Evolutionary conservation across 2,888 invertebrate species (phyloP).

Genomic region (Cistogaster globosa): DNA sequence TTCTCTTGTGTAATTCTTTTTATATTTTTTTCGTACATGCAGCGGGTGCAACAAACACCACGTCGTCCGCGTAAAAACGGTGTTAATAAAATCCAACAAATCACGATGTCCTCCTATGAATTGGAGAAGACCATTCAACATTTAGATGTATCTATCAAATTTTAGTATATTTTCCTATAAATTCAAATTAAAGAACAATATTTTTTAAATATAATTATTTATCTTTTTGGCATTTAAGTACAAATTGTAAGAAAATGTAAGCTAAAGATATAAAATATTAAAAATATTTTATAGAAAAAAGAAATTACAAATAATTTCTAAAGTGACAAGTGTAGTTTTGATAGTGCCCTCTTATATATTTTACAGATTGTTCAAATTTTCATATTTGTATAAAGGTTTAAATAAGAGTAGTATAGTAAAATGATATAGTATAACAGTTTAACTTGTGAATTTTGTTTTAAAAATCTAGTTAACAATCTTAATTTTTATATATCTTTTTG

Average conservation of each 20-base stretch:
- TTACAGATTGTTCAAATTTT: too few relatives aligned
- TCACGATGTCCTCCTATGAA: conserved; percentile 79
- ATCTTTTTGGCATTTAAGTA: conserved; percentile 3
- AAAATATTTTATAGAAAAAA: too few relatives aligned
- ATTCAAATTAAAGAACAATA: conserved; percentile 11
- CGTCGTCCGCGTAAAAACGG: conserved; percentile 76
- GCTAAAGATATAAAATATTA: not conserved
- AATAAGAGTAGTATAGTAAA: not conserved
- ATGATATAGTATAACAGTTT: not conserved
- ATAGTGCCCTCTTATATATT: too few relatives aligned
- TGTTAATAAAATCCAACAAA: conserved; percentile 76
- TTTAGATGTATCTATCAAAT: conserved; percentile 78
- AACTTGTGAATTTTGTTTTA: not conserved
- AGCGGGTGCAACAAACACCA: conserved; percentile 74
- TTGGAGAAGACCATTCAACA: conserved; percentile 80
- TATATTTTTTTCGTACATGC: conserved; percentile 63
- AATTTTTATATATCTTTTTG: too few relatives aligned
- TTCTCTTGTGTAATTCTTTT: conserved; percentile 72
- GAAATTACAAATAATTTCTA: too few relatives aligned
- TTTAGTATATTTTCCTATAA: not conserved
- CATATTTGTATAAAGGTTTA: not conserved
- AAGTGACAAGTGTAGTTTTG: too few relatives aligned
- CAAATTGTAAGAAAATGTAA: conserved; percentile 27
- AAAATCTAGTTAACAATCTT: not conserved
- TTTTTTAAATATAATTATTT: conserved; percentile 5